phyloP scores from a whole-genome alignment of 2,888 invertebrate species.

The Apeira syringaria region DNA sequence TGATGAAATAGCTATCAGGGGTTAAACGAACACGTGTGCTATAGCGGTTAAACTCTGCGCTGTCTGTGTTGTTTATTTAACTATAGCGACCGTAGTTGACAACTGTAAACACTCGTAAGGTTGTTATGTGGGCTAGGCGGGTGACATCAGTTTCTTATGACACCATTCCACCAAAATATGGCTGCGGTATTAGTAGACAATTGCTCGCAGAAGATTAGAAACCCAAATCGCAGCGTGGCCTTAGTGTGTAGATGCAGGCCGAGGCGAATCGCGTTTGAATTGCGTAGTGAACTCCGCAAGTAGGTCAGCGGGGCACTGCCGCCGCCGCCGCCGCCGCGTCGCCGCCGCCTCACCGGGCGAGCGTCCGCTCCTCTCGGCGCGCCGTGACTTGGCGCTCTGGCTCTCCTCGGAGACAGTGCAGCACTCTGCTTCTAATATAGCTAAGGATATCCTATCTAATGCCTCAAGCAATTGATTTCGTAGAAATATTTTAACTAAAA shows the following conservation, averaged over 20 bases:
- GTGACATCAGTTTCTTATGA: conserved; percentile 17
- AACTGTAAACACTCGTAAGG: neutral
- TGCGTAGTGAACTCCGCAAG: conserved; percentile 74
- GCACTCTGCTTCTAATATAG: too few species aligned
- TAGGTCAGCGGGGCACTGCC: conserved; percentile 77
- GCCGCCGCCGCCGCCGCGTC: conserved; percentile 47
- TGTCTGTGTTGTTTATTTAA: too few species aligned
- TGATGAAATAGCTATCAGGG: too few species aligned
- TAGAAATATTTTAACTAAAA: too few species aligned
- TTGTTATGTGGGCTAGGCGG: conserved; percentile 1
- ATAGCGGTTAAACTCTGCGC: too few species aligned
- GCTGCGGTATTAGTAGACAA: conserved; percentile 7
- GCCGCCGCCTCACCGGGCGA: too few species aligned
- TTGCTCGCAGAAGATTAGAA: conserved; percentile 25
- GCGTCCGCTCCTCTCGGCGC: too few species aligned
- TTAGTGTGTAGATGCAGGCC: conserved; percentile 36
- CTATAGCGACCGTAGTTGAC: too few species aligned
- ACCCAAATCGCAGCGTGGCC: conserved; percentile 21
- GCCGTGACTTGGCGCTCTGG: conserved; percentile 27
- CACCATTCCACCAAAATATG: conserved; percentile 7
- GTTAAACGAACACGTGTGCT: too few species aligned
- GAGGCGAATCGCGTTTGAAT: conserved; percentile 73
- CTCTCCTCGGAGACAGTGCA: neutral
- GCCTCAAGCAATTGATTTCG: too few species aligned
- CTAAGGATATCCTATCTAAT: too few species aligned